Evolutionary conservation across 2,113 vertebrate genomes (phyloP).

Genomic region (Caranx melampygus): DNA sequence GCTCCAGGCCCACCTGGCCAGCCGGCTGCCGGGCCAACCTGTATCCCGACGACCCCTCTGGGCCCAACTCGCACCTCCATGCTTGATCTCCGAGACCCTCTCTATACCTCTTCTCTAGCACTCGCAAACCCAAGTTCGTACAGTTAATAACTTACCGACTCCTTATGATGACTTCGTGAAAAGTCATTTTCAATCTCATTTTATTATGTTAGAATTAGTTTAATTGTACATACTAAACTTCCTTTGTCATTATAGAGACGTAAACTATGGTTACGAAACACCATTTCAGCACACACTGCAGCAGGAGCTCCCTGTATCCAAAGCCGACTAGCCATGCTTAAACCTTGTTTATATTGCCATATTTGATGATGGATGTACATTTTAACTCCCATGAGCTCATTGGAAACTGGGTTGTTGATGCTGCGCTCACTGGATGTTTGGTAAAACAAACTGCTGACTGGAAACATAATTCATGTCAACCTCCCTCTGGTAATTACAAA

Average conservation of each 20-base stretch:
- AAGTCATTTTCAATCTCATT: background rate
- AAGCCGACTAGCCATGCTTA: background rate
- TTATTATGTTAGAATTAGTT: background rate
- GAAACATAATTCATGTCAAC: slow-evolving; percentile 46
- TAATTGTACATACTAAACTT: background rate
- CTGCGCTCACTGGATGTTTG: slow-evolving; percentile 17
- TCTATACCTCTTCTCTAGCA: slow-evolving; percentile 85
- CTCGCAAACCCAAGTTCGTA: slow-evolving; percentile 90
- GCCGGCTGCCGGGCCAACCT: slow-evolving; percentile 88
- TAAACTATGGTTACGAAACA: background rate
- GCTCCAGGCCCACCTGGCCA: slow-evolving; percentile 90
- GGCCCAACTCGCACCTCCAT: slow-evolving; percentile 82
- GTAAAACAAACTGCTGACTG: slow-evolving; percentile 51
- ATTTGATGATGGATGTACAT: slow-evolving; percentile 41
- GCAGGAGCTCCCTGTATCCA: background rate
- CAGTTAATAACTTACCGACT: background rate
- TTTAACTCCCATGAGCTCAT: slow-evolving; percentile 35
- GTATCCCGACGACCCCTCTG: slow-evolving; percentile 83
- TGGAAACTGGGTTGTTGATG: slow-evolving; percentile 39
- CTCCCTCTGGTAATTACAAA: slow-evolving; percentile 32
- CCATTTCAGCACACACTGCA: background rate
- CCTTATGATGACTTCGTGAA: background rate
- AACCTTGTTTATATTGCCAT: slow-evolving; percentile 29
- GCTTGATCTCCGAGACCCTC: slow-evolving; percentile 89
- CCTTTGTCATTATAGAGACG: background rate